Evolutionary conservation across 2,113 vertebrate genomes (phyloP).

Genomic region (Coptodon bakossiorum): DNA sequence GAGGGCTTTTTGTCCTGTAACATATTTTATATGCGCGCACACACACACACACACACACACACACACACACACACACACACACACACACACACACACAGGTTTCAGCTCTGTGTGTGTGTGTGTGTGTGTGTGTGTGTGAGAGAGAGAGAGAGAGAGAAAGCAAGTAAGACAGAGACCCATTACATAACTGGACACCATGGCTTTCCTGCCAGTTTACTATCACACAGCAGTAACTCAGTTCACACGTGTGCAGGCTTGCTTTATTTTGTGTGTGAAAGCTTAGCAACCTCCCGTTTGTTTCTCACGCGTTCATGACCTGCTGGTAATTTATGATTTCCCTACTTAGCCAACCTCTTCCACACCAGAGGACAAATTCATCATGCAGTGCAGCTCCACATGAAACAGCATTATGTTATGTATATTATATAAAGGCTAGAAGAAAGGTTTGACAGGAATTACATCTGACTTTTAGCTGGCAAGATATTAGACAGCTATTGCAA

Average conservation of each 20-base stretch:
- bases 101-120: too few species aligned
- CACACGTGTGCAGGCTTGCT: constrained; percentile 36
- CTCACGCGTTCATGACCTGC: constrained; percentile 32
- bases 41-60: too few species aligned
- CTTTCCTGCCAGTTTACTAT: constrained; percentile 59
- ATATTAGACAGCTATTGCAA: background rate
- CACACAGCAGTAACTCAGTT: constrained; percentile 52
- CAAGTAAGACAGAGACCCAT: constrained; percentile 25
- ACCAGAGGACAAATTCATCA: background rate
- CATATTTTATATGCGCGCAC: background rate
- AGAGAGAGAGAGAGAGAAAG: background rate
- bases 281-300: constrained; percentile 24
- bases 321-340: constrained; percentile 24
- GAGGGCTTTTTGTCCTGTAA: background rate
- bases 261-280: constrained; percentile 26
- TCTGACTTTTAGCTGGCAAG: background rate
- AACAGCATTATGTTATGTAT: background rate
- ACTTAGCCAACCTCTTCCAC: background rate
- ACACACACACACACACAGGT: too few species aligned
- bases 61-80: background rate
- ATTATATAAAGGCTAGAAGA: background rate
- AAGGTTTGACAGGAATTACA: background rate
- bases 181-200: constrained; percentile 52
- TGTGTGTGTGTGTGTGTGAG: background rate
- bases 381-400: background rate